Conservation (phyloP, 2,113 vertebrate genomes). For the Cricetomys ansorgei region DNA sequence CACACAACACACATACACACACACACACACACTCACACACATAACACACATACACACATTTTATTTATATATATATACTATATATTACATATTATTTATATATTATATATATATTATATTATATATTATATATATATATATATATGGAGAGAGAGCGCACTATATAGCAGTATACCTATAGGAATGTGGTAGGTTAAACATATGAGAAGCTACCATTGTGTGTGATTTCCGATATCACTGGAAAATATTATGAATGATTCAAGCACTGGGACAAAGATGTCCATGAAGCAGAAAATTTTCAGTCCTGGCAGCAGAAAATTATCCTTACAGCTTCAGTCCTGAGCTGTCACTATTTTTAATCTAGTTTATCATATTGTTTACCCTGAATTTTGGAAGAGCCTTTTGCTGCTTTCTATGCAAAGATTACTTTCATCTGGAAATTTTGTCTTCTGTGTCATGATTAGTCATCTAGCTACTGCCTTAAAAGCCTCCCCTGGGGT, state of each 20-base stretch:
- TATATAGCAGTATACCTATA: not conserved
- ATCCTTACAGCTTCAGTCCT: not conserved
- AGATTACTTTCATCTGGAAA: not conserved
- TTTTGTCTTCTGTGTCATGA: not conserved
- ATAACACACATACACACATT: too few species aligned
- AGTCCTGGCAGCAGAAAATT: not conserved
- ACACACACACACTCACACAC: too few species aligned
- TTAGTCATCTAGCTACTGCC: not conserved
- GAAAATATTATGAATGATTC: not conserved
- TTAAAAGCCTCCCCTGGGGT: not conserved
- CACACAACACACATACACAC: too few species aligned
- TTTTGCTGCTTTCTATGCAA: conserved; percentile 25
- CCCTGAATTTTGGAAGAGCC: not conserved
- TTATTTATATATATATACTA: not conserved
- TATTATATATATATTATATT: not conserved
- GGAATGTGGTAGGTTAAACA: not conserved
- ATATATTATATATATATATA: too few species aligned
- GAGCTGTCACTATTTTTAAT: not conserved
- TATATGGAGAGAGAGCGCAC: too few species aligned
- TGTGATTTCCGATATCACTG: not conserved
- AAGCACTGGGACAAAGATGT: not conserved
- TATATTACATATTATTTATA: not conserved
- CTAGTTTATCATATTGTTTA: not conserved
- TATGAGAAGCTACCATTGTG: not conserved
- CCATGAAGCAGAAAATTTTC: too few species aligned